Base-by-base conservation (phyloP, 2,888 invertebrate genomes). In the Polia nebulosa region DNA sequence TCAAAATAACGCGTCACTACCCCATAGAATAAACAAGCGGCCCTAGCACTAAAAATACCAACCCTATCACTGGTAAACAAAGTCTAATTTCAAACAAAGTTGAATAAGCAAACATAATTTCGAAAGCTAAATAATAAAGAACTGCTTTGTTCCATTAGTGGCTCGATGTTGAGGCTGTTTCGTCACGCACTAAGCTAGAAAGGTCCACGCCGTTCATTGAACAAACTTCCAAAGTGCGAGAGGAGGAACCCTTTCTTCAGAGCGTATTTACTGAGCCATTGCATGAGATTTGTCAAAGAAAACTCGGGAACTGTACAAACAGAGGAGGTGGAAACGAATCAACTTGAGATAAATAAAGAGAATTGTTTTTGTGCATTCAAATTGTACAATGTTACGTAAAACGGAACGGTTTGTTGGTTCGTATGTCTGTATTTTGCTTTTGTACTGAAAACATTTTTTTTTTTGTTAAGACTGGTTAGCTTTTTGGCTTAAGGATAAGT, bases 251-350 rank as follows among this genome's bases (percentile, higher is more conserved):
- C 89, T 89, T 89, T 86, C 83, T 84, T 86, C 75, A 72, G 80
- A 75, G 74, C 74, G 78, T 90, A 82, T 92, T 92, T 90, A 85
- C 89, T 77, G 83, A 88, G 78, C 82, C 84, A 86, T 90, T 87
- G 88, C 84, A 87, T 82, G 82, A 88, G 89, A 91, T 90, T 91
- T 91, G 89, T 91, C 91, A 92, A 92, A 92, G 92, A 91, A 89
- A 86, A 87, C 84, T 86, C 82, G 78, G 76, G 83, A 74, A 74
- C 81, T 80, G 76, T 72, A 77, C 88, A 91, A 91, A 89, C 83
- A 90, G 82, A 77, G 76, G 78, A 83, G 71, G 81, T 78, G 79
- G 78, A 86, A 73, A 59, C 83, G 73, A 85, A 83, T 84, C 82
- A 82, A 85, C 83, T 83, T 73, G 75, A 73, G 61, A 75, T 78